Conservation (phyloP, 2,797 vertebrate species). For the Pempheris klunzingeri region DNA sequence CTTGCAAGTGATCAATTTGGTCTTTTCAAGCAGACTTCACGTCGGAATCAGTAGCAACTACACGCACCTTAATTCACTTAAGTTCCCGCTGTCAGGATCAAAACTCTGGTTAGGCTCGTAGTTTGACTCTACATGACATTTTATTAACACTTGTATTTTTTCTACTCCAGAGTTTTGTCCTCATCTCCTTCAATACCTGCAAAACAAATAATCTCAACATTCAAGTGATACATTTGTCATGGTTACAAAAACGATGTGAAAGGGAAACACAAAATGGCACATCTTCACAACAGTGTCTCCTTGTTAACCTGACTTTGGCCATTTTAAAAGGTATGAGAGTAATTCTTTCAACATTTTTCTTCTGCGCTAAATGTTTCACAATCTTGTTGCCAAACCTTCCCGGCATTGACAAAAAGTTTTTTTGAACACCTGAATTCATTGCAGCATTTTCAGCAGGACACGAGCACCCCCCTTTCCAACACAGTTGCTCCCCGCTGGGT, state of each 20-base stretch:
- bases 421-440: slow-evolving; percentile 81
- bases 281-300: slow-evolving; percentile 69
- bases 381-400: slow-evolving; percentile 63
- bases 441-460: slow-evolving; percentile 79
- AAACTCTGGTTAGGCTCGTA: slow-evolving; percentile 71
- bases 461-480: slow-evolving; percentile 47
- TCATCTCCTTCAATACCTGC: slow-evolving; percentile 66
- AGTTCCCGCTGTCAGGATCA: slow-evolving; percentile 58
- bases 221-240: slow-evolving; percentile 87
- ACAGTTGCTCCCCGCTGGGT: slow-evolving; percentile 59
- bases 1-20: slow-evolving; percentile 97
- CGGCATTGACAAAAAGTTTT: slow-evolving; percentile 41
- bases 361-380: slow-evolving; percentile 60
- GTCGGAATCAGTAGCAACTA: slow-evolving; percentile 84
- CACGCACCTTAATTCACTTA: slow-evolving; percentile 63
- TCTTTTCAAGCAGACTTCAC: slow-evolving; percentile 82
- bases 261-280: slow-evolving; percentile 77
- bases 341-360: slow-evolving; percentile 46
- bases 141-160: slow-evolving; percentile 68
- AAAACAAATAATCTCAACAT: slow-evolving; percentile 77
- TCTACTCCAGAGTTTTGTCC: slow-evolving; percentile 75
- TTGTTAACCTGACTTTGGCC: slow-evolving; percentile 74
- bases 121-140: slow-evolving; percentile 65
- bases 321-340: slow-evolving; percentile 64
- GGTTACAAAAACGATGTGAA: slow-evolving; percentile 63